Conservation (phyloP, 2,888 invertebrate species). For the Noctua comes region DNA sequence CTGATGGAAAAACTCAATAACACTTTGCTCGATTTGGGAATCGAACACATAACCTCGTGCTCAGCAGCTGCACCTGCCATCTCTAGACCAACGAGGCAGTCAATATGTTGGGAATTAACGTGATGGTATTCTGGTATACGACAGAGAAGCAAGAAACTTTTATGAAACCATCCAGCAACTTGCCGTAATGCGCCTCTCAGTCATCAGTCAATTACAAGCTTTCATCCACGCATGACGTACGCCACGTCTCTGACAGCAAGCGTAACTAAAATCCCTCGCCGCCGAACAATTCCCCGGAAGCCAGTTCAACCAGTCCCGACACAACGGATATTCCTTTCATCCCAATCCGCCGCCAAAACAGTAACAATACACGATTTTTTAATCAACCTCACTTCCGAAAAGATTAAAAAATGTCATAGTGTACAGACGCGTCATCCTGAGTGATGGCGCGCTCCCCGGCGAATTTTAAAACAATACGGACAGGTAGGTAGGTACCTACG, state of each 20-base stretch:
- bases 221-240: background rate
- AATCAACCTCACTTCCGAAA: conserved; percentile 53
- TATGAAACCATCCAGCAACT: background rate
- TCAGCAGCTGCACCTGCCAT: background rate
- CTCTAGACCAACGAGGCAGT: background rate
- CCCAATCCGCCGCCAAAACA: conserved; percentile 46
- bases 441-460: conserved; percentile 56
- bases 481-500: conserved; percentile 51
- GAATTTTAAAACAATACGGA: conserved; percentile 65
- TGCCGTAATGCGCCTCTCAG: background rate
- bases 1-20: background rate
- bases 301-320: conserved; percentile 4
- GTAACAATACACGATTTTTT: conserved; percentile 58
- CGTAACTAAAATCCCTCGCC: conserved; percentile 9
- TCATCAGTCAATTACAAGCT: conserved; percentile 4
- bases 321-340: conserved; percentile 44
- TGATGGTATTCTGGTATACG: background rate
- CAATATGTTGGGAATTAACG: background rate
- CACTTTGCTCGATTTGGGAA: background rate
- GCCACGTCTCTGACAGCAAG: background rate
- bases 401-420: conserved; percentile 56
- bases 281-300: conserved; percentile 7
- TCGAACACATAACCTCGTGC: background rate
- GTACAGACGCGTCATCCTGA: conserved; percentile 34
- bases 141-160: background rate